phyloP scores from a whole-genome alignment of 2,113 vertebrate species.

The Chlorodrepanis virens region DNA sequence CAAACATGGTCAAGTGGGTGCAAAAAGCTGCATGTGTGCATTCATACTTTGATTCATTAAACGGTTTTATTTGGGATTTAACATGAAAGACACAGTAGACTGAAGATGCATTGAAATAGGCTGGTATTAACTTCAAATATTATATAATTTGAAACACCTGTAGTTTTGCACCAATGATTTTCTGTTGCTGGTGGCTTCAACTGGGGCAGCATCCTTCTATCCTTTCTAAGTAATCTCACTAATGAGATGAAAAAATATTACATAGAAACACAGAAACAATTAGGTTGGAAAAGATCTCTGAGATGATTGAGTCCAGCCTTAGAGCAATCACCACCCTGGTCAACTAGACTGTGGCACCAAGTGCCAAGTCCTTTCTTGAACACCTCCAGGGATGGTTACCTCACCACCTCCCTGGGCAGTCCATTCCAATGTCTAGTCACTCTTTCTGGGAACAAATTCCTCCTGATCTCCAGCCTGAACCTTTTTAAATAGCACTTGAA shows the following conservation, averaged over 20 bases:
- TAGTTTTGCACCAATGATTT: background rate
- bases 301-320: background rate
- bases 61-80: background rate
- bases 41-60: background rate
- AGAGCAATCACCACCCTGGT: background rate
- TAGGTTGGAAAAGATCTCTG: background rate
- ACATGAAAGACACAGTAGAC: background rate
- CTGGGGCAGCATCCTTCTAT: background rate
- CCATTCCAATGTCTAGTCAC: background rate
- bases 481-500: background rate
- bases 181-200: background rate
- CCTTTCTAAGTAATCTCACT: background rate
- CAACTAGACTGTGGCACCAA: background rate
- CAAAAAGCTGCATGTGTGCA: background rate
- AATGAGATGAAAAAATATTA: background rate
- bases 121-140: background rate
- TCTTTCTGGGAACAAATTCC: background rate
- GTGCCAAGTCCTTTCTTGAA: background rate
- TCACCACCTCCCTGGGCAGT: background rate
- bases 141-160: background rate
- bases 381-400: background rate
- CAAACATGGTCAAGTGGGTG: background rate
- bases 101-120: background rate
- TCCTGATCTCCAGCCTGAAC: background rate
- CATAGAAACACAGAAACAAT: background rate